phyloP scores from a whole-genome alignment of 2,888 invertebrate genomes.

The Eudasyphora cyanicolor region DNA sequence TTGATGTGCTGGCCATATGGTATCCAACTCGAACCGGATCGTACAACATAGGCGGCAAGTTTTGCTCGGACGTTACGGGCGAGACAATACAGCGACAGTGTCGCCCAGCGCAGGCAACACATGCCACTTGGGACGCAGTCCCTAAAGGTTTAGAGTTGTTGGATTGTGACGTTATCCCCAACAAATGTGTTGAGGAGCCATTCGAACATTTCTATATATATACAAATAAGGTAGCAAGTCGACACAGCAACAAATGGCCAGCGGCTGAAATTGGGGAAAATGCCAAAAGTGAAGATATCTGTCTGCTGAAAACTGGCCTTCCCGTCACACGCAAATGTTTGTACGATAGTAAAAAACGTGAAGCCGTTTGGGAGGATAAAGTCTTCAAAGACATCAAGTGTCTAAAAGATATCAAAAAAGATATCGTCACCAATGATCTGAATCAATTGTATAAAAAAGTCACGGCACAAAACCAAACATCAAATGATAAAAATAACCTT shows the following conservation, averaged over 20 bases:
- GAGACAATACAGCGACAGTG: slow-evolving; percentile 44
- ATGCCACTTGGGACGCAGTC: slow-evolving; percentile 12
- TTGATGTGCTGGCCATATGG: slow-evolving; percentile 47
- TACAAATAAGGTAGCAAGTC: neutral
- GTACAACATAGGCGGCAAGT: neutral
- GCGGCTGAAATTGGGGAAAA: slow-evolving; percentile 13
- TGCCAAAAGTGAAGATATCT: slow-evolving; percentile 31
- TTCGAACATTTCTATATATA: slow-evolving; percentile 37
- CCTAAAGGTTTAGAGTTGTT: neutral
- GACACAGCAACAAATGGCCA: slow-evolving; percentile 38
- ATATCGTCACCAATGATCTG: slow-evolving; percentile 40
- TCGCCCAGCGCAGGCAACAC: neutral
- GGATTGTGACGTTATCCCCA: slow-evolving; percentile 19
- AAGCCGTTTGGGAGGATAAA: slow-evolving; percentile 43
- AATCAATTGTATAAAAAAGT: slow-evolving; percentile 25
- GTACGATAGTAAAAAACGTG: neutral
- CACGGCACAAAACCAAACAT: neutral
- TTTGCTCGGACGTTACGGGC: slow-evolving; percentile 46
- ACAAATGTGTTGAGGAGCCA: slow-evolving; percentile 25
- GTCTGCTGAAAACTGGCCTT: slow-evolving; percentile 32
- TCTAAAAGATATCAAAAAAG: slow-evolving; percentile 20
- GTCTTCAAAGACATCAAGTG: slow-evolving; percentile 29
- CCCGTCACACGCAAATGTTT: slow-evolving; percentile 33
- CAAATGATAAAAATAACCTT: neutral
- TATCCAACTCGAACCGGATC: slow-evolving; percentile 32